Base-by-base conservation (phyloP, 2,888 invertebrate genomes). In the Pachycephus smyrnensis region DNA sequence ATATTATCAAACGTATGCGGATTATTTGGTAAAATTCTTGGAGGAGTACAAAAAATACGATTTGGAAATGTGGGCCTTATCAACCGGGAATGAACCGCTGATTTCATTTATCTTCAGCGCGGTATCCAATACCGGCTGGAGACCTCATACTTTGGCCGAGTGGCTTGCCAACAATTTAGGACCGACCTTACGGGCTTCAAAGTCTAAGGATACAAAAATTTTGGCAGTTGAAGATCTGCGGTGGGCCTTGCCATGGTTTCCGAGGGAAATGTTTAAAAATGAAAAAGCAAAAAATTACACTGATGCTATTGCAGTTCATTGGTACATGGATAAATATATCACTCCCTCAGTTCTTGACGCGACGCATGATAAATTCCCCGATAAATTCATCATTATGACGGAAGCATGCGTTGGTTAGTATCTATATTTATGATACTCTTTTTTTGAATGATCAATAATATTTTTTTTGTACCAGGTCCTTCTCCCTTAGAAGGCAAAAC, bases 51-150 rank as follows among this genome's bases (percentile, higher is more conserved):
- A 93, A 79, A 93, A 93, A n/a, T n/a, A n/a, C n/a, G n/a, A n/a
- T n/a, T n/a, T n/a, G n/a, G n/a, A n/a, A n/a, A 94, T 95, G 84
- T 98, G 97, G 97, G 97, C 95, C 0, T 92, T 97, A 69, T 96
- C 97, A 0, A 95, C 96, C 0, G 96, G 96, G 68, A 98, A 98
- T 90, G 97, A 98, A 89, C 97, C 98, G 0, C 89, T 94, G 11
- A 95, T 95, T 86, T 95, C 95, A 23, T 92, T 94, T 6, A 84
- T 94, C 1, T 93, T 93, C 79, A 92, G 92, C 4, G 89, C 91
- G 11, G 96, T 96, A 90, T 96, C 97, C 90, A 94, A 95, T 12
- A 91, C 97, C 89, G 97, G 96, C 33, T 97, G 96, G 95, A 93
- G 93, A 6, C 94, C 96, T 0, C 87, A 91, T 36, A 92, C 94